phyloP scores from a whole-genome alignment of 2,113 vertebrate species.

The Aegotheles bennettii region DNA sequence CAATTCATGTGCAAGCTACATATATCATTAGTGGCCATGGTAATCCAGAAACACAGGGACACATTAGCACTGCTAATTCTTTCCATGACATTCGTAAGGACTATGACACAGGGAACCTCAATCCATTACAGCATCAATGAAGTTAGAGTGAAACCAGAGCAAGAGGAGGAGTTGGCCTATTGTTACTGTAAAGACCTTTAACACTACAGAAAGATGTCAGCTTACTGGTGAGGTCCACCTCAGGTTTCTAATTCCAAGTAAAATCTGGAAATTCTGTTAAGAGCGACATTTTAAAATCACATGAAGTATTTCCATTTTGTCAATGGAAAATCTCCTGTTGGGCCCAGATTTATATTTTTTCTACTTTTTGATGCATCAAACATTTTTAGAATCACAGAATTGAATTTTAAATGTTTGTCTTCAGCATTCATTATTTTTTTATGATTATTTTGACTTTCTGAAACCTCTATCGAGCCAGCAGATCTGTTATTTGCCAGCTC shows the following conservation, averaged over 20 bases:
- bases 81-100: background rate
- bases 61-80: background rate
- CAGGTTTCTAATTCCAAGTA: background rate
- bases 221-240: background rate
- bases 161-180: background rate
- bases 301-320: background rate
- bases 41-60: background rate
- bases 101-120: background rate
- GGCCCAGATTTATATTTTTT: background rate
- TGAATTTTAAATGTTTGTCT: fast-evolving
- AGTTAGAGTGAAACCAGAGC: background rate
- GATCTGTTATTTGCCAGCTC: background rate
- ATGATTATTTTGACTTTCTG: background rate
- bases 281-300: background rate
- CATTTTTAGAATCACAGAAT: background rate
- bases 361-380: background rate
- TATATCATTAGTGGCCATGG: background rate
- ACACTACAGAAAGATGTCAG: background rate
- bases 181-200: background rate
- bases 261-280: background rate
- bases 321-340: fast-evolving
- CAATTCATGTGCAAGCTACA: background rate
- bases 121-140: background rate
- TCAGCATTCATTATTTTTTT: background rate
- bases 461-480: background rate